Percentiles rank a stretch among this genome's conserved stretches.
Evolutionary conservation across 2,113 vertebrate genomes (phyloP).

Genomic region (Drymodes brunneopygia): DNA sequence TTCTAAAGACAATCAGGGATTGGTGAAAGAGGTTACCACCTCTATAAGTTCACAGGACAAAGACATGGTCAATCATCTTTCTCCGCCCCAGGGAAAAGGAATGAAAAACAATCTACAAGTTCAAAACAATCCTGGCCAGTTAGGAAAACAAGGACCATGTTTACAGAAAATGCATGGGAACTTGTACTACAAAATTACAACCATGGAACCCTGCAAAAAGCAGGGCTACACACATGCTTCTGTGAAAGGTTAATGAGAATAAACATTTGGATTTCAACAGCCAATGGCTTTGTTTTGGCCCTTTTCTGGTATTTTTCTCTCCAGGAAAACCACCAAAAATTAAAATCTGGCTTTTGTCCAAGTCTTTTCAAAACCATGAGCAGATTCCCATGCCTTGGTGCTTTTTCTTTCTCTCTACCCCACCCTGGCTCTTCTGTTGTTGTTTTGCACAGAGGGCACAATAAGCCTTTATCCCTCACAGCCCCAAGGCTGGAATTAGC

Average conservation of each 20-base stretch:
- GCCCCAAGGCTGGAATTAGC: background rate
- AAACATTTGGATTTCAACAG: background rate
- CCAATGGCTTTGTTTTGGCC: background rate
- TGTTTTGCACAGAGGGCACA: background rate
- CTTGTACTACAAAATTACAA: no score
- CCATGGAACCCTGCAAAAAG: no score
- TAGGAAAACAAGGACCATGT: no score
- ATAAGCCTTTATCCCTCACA: background rate
- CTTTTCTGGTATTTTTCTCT: background rate
- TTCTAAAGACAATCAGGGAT: no score
- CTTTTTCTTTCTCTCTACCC: background rate
- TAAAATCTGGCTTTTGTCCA: background rate
- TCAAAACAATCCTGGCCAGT: no score
- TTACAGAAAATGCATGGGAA: no score
- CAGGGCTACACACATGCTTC: no score
- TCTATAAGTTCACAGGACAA: no score
- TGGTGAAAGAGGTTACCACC: no score
- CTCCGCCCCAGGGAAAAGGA: no score
- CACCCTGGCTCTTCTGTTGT: background rate
- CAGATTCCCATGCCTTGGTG: background rate
- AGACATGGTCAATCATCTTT: no score
- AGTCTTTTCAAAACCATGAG: background rate
- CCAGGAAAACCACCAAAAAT: background rate
- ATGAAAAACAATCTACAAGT: no score
- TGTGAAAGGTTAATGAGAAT: background rate